Evolutionary conservation across 2,888 invertebrate genomes (phyloP), one percentile per base, ranked within the genome.

Genomic region (Hermaeophaga mercurialis): DNA sequence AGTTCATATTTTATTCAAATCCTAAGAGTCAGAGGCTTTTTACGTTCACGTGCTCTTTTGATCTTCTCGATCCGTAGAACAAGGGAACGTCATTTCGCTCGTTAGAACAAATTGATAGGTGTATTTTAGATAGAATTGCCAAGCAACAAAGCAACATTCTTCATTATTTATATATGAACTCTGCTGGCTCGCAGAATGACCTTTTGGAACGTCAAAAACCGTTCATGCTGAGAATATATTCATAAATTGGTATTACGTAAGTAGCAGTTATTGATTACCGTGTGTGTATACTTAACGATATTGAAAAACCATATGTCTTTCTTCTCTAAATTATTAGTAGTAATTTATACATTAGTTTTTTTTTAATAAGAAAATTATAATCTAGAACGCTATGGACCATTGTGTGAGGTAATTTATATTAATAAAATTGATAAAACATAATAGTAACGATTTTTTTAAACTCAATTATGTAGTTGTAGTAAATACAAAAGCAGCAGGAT

Each of bases 61-160:
- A 57, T 53, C 52, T 57, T n/a, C n/a, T n/a, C n/a, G n/a, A n/a
- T n/a, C 45, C 19, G 26, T 26, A 36, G 45, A 46, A 56, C 50
- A 28, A 52, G 44, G 57, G 57, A 52, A 60, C 54, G 53, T 60
- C 57, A 58, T 58, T 53, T 61, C 45, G 55, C 61, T 61, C 55
- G 61, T 61, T 61, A 61, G 53, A 52, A 52, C 52, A 54, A 58
- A 61, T 60, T 58, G 61, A 61, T 61, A 54, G 54, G 58, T 53
- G 39, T 41, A 53, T 43, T 47, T 39, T 14, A 54, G 48, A 52
- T 60, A 57, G 57, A 53, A 53, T 26, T 22, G 45, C 41, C 38
- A 41, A 48, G 36, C 8, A 48, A 36, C 34, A 48, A 36, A 48
- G 24, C 34, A 36, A 39, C 39, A 39, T 39, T 22, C 39, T 39